Evolutionary conservation across 2,113 vertebrate genomes (phyloP).

Genomic region (Eidolon helvum): DNA sequence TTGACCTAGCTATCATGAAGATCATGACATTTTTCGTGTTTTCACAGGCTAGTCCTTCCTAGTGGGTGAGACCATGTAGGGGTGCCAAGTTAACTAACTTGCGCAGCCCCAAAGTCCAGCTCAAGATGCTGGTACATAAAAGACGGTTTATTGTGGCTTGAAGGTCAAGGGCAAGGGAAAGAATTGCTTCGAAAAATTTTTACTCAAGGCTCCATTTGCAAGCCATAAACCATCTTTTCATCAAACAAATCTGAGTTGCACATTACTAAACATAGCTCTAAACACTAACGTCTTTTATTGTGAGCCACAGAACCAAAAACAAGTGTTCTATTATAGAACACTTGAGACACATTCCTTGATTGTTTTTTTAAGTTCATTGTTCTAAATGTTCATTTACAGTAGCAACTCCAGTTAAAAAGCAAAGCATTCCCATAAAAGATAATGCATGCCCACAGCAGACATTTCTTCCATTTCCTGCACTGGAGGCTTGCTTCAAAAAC

Average conservation of each 20-base stretch:
- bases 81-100: constrained; percentile 64
- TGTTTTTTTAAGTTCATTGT: constrained; percentile 81
- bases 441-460: constrained; percentile 70
- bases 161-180: constrained; percentile 77
- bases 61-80: constrained; percentile 48
- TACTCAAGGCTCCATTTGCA: constrained; percentile 57
- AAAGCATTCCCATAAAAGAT: constrained; percentile 66
- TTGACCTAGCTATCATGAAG: background rate
- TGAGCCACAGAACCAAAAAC: constrained; percentile 72
- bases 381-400: constrained; percentile 80
- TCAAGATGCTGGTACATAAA: constrained; percentile 64
- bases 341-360: constrained; percentile 73
- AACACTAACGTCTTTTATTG: constrained; percentile 82
- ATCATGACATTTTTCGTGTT: background rate
- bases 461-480: constrained; percentile 71
- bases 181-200: constrained; percentile 78
- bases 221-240: constrained; percentile 82
- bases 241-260: constrained; percentile 74
- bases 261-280: constrained; percentile 72
- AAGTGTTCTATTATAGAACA: constrained; percentile 79
- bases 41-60: constrained; percentile 53
- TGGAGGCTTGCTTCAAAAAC: constrained; percentile 62
- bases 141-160: constrained; percentile 69
- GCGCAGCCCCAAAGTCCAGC: constrained; percentile 66
- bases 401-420: constrained; percentile 70